Evolutionary conservation across 2,797 vertebrate genomes (phyloP), one percentile per base, ranked within the genome.

Genomic region (Podarcis lilfordi): DNA sequence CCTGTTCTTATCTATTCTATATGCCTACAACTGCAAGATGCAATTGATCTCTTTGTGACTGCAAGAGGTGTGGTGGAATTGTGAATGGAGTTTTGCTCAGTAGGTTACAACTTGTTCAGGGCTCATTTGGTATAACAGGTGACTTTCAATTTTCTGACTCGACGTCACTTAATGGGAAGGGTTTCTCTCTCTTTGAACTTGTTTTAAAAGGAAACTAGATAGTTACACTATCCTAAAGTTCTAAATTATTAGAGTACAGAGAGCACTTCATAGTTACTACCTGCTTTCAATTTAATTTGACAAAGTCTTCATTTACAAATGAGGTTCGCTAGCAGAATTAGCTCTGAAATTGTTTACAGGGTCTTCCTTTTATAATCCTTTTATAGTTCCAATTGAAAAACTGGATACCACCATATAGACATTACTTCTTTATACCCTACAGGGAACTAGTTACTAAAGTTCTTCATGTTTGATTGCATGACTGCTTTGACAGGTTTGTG

Each of bases 161-260:
- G 3, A 55, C 13, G 3, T 55, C 50, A 55, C 50, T 55, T 55
- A 55, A 55, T 15, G 50, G 50, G 50, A 55, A 55, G 50, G 50
- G 50, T 55, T 55, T 55, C 13, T 55, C 50, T 50, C 50, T 55
- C 50, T 55, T 15, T 55, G 1, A 55, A 55, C 50, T 15, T 68
- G 66, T 68, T 68, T 7, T 87, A 90, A 93, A 74, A 80, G 29
- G 55, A 32, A 55, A 75, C 32, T 66, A 23, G 84, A 87, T 88
- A 80, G 88, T 82, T 72, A 88, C 88, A 32, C 89, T 71, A 35
- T 86, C 69, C 2, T 45, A 50, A 86, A 83, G 80, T 27, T 86
- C 86, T 55, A 90, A 50, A 89, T 87, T 72, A 84, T 89, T 27
- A 37, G 59, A 91, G 88, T 43, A 90, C 43, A 74, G 37, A 61